Conservation (phyloP, 2,113 vertebrate genomes). For the Phaethon lepturus region DNA sequence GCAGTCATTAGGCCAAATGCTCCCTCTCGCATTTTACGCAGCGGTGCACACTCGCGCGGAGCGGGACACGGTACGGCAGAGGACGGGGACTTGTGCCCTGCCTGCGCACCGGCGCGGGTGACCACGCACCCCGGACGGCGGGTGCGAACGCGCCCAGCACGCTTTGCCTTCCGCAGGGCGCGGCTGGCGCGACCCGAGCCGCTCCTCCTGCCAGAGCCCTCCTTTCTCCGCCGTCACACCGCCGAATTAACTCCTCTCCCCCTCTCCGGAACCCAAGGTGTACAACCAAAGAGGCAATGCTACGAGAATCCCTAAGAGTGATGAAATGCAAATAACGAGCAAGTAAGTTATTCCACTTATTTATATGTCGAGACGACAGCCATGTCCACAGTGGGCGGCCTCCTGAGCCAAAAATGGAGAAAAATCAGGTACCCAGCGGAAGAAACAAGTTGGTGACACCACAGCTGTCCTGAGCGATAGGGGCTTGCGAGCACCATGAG, state of each 20-base stretch:
- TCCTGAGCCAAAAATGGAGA: neutral
- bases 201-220: neutral
- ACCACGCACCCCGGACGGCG: neutral
- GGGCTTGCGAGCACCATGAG: neutral
- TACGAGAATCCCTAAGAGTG: neutral
- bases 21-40: neutral
- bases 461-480: neutral
- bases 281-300: neutral
- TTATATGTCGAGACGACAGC: neutral
- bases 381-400: neutral
- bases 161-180: fast-evolving
- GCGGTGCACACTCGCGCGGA: neutral
- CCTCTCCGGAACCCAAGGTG: neutral
- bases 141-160: neutral
- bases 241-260: neutral
- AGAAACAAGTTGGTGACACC: neutral
- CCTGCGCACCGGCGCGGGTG: neutral
- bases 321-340: neutral
- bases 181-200: fast-evolving
- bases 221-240: neutral
- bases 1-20: neutral
- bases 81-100: neutral
- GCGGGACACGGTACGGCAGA: neutral
- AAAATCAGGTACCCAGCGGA: neutral
- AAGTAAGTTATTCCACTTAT: neutral